These are phyloP conservation scores for Enteromius unitaeniatus DNA, from an alignment of 2,797 vertebrate genomes.

Conservation along the genomic window DNA sequence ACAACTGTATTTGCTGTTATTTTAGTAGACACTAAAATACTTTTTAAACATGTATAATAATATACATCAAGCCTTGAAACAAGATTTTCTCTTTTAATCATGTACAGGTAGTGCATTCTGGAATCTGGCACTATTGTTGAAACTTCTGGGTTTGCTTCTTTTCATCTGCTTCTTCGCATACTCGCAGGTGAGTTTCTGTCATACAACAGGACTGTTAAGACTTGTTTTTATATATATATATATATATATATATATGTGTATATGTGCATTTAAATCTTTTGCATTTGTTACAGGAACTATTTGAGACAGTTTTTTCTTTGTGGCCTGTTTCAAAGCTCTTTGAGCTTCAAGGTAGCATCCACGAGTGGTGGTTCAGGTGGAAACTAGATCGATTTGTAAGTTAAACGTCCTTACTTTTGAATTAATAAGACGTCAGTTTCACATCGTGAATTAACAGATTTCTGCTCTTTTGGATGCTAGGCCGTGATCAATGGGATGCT, in stretches of 20 bases:
- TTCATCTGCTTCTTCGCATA: constrained; percentile 91
- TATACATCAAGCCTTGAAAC: background rate
- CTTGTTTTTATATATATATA: background rate
- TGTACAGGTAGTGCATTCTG: constrained; percentile 88
- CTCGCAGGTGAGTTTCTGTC: constrained; percentile 84
- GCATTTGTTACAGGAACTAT: constrained; percentile 80
- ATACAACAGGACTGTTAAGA: background rate
- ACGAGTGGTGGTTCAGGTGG: constrained; percentile 99
- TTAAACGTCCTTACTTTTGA: constrained; percentile 61
- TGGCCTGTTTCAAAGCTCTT: constrained; percentile 96
- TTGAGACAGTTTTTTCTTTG: constrained; percentile 91
- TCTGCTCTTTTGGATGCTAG: constrained; percentile 70
- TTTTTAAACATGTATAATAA: background rate
- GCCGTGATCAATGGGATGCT: constrained; percentile 95
- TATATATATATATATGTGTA: no score
- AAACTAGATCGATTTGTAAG: constrained; percentile 96
- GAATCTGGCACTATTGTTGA: constrained; percentile 89
- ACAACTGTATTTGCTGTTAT: background rate
- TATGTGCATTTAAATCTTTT: constrained; percentile 25
- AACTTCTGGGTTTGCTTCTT: constrained; percentile 85
- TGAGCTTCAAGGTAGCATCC: constrained; percentile 90
- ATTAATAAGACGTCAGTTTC: background rate
- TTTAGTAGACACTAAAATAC: background rate
- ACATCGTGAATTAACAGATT: background rate
- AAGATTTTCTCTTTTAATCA: background rate